Evolutionary conservation across 2,888 invertebrate genomes (phyloP).

Genomic region (Notodonta ziczac): DNA sequence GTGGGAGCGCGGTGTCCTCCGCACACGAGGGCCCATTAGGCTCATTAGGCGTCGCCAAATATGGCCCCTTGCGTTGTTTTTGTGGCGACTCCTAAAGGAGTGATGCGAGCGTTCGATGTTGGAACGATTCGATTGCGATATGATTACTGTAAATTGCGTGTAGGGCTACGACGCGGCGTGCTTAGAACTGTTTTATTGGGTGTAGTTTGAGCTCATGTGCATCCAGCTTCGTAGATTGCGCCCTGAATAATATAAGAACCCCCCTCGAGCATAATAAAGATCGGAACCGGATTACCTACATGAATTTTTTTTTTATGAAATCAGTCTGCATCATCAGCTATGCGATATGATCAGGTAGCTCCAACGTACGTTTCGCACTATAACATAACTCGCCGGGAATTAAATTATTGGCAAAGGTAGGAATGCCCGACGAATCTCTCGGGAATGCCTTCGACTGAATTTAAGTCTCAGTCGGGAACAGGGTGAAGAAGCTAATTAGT

Average conservation of each 20-base stretch:
- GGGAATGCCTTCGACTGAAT: no score
- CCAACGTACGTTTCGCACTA: not conserved
- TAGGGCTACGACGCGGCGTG: not conserved
- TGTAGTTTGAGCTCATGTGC: not conserved
- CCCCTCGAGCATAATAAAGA: no score
- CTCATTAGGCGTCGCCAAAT: constrained; percentile 9
- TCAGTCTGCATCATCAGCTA: not conserved
- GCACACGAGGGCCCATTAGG: constrained; percentile 8
- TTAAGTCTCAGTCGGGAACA: no score
- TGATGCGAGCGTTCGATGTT: not conserved
- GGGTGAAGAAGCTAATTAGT: no score
- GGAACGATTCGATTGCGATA: constrained; percentile 7
- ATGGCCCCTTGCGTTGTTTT: constrained; percentile 6
- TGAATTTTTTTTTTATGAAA: no score
- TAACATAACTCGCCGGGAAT: not conserved
- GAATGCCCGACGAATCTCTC: constrained; percentile 1
- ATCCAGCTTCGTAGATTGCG: no score
- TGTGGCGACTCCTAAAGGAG: constrained; percentile 3
- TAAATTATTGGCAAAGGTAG: not conserved
- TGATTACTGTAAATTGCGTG: constrained; percentile 3
- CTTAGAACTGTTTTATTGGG: not conserved
- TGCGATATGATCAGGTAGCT: not conserved
- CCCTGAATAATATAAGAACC: no score
- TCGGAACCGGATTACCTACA: no score
- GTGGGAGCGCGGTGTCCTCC: constrained; percentile 8